phyloP scores from a whole-genome alignment of 2,113 vertebrate genomes.

The Fregetta grallaria region DNA sequence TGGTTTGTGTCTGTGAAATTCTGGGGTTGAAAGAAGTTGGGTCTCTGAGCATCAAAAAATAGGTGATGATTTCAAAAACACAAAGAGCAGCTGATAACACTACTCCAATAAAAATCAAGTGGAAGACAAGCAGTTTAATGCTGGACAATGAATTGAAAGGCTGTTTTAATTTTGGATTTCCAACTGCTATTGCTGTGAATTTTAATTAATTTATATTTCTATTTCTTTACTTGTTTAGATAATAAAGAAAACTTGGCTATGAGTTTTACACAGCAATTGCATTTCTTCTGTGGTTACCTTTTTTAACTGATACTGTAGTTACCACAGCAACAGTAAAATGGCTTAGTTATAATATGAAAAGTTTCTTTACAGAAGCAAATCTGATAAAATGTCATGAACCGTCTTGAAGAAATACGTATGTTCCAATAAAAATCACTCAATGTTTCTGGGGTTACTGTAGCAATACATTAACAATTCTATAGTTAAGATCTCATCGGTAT shows the following conservation, averaged over 20 bases:
- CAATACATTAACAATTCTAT: neutral
- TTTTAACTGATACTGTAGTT: neutral
- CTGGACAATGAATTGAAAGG: neutral
- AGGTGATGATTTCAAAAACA: neutral
- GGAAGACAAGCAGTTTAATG: neutral
- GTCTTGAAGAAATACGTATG: neutral
- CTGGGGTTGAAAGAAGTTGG: neutral
- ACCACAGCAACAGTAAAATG: conserved; percentile 17
- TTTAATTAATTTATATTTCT: neutral
- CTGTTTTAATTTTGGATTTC: neutral
- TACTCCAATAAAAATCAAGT: neutral
- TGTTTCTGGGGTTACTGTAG: neutral
- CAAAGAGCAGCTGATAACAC: neutral
- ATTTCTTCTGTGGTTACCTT: neutral
- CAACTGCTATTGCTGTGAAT: neutral
- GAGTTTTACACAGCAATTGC: neutral
- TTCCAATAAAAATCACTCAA: neutral
- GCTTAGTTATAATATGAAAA: neutral
- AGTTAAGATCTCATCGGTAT: neutral
- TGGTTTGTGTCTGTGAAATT: neutral
- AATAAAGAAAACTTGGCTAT: neutral
- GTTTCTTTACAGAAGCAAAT: neutral
- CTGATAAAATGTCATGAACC: neutral
- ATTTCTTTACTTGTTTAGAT: neutral
- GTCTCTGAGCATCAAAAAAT: neutral